A percentile compares a stretch with the other conserved stretches of the same genome.
These are phyloP conservation scores for Pteria penguin DNA, from an alignment of 2,888 invertebrate species.

Conservation along the genomic window DNA sequence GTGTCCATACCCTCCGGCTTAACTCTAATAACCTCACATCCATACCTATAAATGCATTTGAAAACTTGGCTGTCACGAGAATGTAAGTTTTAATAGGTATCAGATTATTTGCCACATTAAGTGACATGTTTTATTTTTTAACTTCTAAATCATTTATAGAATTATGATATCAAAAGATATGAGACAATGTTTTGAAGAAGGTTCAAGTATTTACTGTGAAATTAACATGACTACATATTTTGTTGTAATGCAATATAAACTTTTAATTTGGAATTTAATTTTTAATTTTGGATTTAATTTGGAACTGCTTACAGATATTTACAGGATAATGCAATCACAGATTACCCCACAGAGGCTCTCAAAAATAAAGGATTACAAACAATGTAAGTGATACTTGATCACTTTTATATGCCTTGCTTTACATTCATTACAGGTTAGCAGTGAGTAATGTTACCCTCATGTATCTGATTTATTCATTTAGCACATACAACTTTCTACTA, in stretches of 20 bases:
- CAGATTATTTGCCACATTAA: no score
- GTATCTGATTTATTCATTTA: no score
- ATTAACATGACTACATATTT: neutral
- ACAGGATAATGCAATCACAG: conserved; percentile 28
- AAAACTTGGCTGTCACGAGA: conserved; percentile 27
- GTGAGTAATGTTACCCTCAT: no score
- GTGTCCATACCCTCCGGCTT: conserved; percentile 17
- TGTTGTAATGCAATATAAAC: neutral
- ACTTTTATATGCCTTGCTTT: no score
- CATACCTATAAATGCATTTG: conserved; percentile 41
- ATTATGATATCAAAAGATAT: no score
- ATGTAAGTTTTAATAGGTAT: no score
- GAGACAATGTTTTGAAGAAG: no score
- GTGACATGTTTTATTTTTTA: no score
- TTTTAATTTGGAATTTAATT: neutral
- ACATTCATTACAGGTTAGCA: no score
- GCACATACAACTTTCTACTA: no score
- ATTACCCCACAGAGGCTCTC: conserved; percentile 34
- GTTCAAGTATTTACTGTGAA: no score
- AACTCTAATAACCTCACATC: conserved; percentile 21
- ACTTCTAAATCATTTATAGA: no score
- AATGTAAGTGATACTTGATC: conserved; percentile 21
- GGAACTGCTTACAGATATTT: conserved; percentile 31
- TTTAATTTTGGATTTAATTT: neutral
- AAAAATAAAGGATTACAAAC: conserved; percentile 26